Conservation (phyloP, 2,888 invertebrate species). For the Trachelus troglodyta region DNA sequence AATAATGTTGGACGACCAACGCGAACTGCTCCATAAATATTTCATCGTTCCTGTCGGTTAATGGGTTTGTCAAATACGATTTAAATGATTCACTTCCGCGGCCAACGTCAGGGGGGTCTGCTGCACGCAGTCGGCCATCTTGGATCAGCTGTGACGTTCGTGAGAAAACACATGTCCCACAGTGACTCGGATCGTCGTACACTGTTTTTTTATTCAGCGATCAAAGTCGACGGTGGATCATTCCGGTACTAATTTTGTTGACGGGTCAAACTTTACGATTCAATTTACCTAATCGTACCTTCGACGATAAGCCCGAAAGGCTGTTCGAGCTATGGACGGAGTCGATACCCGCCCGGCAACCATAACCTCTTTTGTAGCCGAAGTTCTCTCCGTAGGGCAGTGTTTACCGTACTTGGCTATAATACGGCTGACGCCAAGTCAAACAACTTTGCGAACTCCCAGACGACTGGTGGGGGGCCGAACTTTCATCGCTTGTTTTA, state of each 20-base stretch:
- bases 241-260: no score
- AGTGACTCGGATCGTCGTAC: neutral
- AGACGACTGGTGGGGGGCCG: no score
- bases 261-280: no score
- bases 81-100: conserved; percentile 48
- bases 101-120: conserved; percentile 28
- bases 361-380: neutral
- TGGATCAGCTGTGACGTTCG: neutral
- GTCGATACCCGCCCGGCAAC: neutral
- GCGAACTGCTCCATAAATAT: neutral
- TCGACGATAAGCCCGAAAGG: no score
- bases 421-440: neutral
- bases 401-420: neutral
- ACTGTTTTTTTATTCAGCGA: neutral
- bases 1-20: neutral
- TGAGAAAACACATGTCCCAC: neutral
- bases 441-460: neutral
- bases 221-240: no score
- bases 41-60: conserved; percentile 12
- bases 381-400: neutral
- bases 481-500: neutral
- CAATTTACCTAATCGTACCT: no score
- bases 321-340: no score
- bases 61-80: conserved; percentile 29
- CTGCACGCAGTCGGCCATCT: neutral